Conservation (phyloP, 2,113 vertebrate species). For the Aldabrachelys gigantea region DNA sequence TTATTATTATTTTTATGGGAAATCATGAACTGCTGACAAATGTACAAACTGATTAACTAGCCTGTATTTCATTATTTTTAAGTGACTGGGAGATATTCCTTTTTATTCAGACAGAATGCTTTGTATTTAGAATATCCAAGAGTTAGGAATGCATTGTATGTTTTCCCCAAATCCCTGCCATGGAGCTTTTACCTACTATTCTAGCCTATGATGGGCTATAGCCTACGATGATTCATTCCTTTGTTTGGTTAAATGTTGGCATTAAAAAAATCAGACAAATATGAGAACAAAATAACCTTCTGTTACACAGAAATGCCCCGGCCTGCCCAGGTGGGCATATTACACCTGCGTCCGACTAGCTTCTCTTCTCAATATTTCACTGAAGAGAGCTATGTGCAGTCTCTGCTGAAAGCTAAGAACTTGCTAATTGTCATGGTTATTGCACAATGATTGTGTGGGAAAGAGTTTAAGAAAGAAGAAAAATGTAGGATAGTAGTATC, state of each 20-base stretch:
- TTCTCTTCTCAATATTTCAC: no score
- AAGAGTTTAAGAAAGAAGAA: no score
- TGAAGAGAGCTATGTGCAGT: no score
- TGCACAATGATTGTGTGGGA: no score
- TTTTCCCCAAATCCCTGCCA: background rate
- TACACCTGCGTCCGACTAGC: no score
- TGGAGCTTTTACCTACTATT: background rate
- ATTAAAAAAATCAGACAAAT: background rate
- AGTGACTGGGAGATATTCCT: background rate
- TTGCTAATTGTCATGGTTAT: no score
- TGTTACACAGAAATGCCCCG: no score
- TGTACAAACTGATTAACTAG: background rate
- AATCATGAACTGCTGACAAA: slow-evolving; percentile 26
- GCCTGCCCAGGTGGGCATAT: no score
- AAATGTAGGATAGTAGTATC: no score
- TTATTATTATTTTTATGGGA: background rate
- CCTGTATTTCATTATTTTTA: background rate
- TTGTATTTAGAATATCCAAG: background rate
- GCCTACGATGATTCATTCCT: background rate
- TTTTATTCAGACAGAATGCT: background rate
- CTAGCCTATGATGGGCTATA: background rate
- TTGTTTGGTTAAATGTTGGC: background rate
- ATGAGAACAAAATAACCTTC: background rate
- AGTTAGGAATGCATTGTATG: background rate
- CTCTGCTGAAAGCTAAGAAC: no score